Base-by-base conservation (phyloP, 1,140 invertebrate species). In the Drosophila nasuta region DNA sequence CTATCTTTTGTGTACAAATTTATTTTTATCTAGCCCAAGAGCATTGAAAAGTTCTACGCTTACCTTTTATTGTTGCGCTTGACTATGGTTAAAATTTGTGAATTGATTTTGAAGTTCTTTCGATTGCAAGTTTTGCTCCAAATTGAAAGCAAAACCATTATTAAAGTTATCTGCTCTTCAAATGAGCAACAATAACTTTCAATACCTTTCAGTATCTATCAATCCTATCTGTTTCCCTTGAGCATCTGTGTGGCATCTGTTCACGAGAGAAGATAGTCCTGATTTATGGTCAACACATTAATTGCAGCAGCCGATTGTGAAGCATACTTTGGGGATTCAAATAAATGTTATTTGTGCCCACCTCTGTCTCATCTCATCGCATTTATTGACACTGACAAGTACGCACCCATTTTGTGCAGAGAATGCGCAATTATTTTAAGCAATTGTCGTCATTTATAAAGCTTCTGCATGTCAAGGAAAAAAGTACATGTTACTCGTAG, bases 251-350 rank as follows among this genome's bases (percentile, higher is more conserved):
- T 28, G 20, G 20, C 17, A 48, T 62, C 28, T 64, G 69, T 10
- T 33, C n/a, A 57, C 57, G 28, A 51, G 20, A 33, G 25, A 20
- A 45, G 70, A 54, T 68, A 65, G 41, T 38, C 46, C 64, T 83
- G 85, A 87, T 88, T 87, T 87, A 88, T 80, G 64, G 69, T 51
- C 69, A 46, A 49, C 80, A 49, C 85, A 83, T 88, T 83, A 89
- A 89, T 87, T 59, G 65, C 66, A 73, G 46, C 62, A 73, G 41
- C 71, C 72, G 69, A 67, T 49, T 73, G 64, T 52, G 65, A 57
- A 57, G 83, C 77, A 75, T 80, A 80, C 83, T 79, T 82, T 83
- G 41, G 43, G 85, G 83, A 81, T 57, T 28, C 46, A 51, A 52
- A 59, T 25, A 48, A 79, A 65, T 49, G 8, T 33, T 46, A 11